phyloP scores from a whole-genome alignment of 2,797 vertebrate species.

The Notoglanidium macrostoma region DNA sequence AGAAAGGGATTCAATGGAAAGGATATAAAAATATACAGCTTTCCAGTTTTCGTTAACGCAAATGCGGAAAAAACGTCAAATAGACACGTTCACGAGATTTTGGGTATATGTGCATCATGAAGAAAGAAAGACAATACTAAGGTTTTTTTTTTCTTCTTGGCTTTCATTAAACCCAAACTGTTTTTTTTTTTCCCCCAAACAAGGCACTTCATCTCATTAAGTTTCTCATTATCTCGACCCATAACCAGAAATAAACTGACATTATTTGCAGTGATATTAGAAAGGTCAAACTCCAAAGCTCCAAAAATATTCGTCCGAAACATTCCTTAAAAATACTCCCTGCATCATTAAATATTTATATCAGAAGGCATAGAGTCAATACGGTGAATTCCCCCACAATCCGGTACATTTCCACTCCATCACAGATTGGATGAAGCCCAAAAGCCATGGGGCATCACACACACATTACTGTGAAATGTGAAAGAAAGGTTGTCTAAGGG shows the following conservation, averaged over 20 bases:
- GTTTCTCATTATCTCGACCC: not conserved
- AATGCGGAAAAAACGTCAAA: not conserved
- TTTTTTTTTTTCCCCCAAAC: not conserved
- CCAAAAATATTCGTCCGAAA: not conserved
- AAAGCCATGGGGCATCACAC: not conserved
- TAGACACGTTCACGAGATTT: not conserved
- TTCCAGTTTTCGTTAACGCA: not conserved
- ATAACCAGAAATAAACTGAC: not conserved
- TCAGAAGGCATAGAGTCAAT: not conserved
- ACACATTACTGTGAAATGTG: not conserved
- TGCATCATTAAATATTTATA: not conserved
- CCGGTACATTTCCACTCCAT: not conserved
- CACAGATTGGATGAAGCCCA: not conserved
- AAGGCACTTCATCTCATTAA: constrained; percentile 6
- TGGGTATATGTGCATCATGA: not conserved
- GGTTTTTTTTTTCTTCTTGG: not conserved
- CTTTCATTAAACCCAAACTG: not conserved
- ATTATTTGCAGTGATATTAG: not conserved
- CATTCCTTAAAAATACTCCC: not conserved
- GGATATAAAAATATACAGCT: not conserved
- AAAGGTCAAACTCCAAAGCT: not conserved
- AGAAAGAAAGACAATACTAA: not conserved
- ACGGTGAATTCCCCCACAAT: not conserved
- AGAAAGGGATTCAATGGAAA: not conserved
- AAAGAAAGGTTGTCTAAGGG: not conserved